Evolutionary conservation across 1,140 invertebrate species (phyloP), one percentile per base, ranked within the genome.

Genomic region (Metaphire vulgaris): DNA sequence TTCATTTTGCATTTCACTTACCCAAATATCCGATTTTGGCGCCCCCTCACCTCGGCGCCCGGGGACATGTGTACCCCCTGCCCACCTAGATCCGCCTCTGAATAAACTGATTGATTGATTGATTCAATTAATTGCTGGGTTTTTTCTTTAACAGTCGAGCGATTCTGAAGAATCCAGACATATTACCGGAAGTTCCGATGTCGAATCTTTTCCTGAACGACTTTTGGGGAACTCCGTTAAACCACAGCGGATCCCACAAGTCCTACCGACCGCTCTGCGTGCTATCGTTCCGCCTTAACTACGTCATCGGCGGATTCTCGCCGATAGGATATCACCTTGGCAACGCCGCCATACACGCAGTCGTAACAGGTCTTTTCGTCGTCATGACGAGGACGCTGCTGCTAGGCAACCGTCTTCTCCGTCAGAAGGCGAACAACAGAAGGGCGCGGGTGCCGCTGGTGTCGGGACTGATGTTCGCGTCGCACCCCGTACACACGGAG

Each of bases 161-260:
- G 32, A 96, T 98, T 82, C 92, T 93, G 87, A 95, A 97, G 82
- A 98, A 98, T 88, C 90, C 93, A 81, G 95, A 98, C 87, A 86
- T 98, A 67, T 88, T 93, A 81, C 93, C 94, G 15, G 91, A 94
- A 82, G 96, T 94, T 68, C 94, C 95, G 1, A 85, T 96, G 33
- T 90, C 91, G 77, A 96, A 96, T 87, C 90, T 98, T 65, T 95
- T 97, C 86, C 91, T 92, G 83, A 96, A 98, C 87, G 96, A 98
- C 87, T 98, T 98, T 84, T 98, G 96, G 96, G 96, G 96, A 74
- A 98, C 95, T 77, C 94, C 95, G 74, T 95, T 98, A 89, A 92
- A 94, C 82, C 97, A 98, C 91, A 93, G 94, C 31, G 85, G 83
- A n/a, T 87, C 86, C 1, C 96, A 99, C 89, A 97, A 97, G 81